Percentiles rank a stretch among this genome's conserved stretches.
These are phyloP conservation scores for Larimichthys polyactis DNA, from an alignment of 2,113 vertebrate species.

Conservation along the genomic window DNA sequence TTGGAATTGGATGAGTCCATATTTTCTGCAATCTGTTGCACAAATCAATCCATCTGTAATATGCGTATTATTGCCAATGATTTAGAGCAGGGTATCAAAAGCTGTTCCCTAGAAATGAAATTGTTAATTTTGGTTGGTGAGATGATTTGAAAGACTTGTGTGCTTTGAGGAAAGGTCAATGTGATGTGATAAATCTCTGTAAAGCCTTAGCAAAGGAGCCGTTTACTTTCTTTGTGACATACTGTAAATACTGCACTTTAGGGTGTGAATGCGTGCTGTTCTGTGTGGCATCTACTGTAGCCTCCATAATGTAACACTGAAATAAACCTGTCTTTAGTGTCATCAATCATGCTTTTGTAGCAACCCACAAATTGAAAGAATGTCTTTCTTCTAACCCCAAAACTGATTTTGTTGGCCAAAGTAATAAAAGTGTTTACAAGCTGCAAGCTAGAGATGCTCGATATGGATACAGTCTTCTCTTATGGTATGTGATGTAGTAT, in stretches of 20 bases:
- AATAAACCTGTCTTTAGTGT: constrained; percentile 1
- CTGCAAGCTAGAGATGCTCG: not conserved
- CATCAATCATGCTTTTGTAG: not conserved
- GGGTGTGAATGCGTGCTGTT: not conserved
- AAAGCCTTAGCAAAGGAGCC: not conserved
- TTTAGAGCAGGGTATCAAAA: not conserved
- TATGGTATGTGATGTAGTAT: not conserved
- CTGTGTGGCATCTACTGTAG: not conserved
- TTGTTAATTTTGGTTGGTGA: not conserved
- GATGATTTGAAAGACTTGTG: not conserved
- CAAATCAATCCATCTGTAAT: constrained; percentile 29
- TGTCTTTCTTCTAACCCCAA: not conserved
- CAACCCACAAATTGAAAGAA: constrained; percentile 8
- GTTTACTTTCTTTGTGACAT: not conserved
- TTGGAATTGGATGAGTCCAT: constrained; percentile 6
- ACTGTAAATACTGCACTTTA: not conserved
- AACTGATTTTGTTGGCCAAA: not conserved
- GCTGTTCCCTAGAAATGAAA: not conserved
- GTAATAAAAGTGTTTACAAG: constrained; percentile 9
- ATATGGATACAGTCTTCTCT: not conserved
- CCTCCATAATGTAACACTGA: not conserved
- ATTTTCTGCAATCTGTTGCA: constrained; percentile 32
- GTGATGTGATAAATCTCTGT: not conserved
- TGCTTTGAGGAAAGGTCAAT: not conserved
- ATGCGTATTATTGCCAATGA: not conserved